Base-by-base conservation (phyloP, 2,888 invertebrate genomes). In the Isoperla grammatica region DNA sequence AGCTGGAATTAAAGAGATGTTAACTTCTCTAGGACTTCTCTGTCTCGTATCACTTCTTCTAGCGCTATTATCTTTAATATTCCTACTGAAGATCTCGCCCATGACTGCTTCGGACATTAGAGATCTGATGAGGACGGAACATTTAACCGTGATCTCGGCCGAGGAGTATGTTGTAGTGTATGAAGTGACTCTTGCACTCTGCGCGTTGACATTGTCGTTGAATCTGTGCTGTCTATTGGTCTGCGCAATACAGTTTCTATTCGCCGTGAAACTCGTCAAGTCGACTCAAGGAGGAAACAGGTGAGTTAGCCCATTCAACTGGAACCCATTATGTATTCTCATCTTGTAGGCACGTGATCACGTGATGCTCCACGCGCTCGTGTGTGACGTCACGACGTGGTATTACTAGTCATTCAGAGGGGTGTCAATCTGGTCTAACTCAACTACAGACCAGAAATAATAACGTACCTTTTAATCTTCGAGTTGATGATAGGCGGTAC, bases 181-280 rank as follows among this genome's bases (percentile, higher is more conserved):
- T 74, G 94, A 95, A 80, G 94, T 94, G 71, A 93, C 93, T 55
- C 80, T 94, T 72, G 93, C 93, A 29, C 79, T 95, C 71, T 90
- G 92, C 73, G 91, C 93, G 61, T 81, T 95, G 71, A 92, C 94
- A 64, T 79, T 95, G 56, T 90, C 91, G 29, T 77, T 95, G 67
- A 90, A 95, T 77, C 81, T 95, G 64, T 93, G 92, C 79, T 95
- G 95, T 74, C 81, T 95, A 63, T 83, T 95, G 68, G 92, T 95
- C 70, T 95, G 95, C 81, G 89, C 93, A 69, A 90, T 94, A 72
- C 95, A 95, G 80, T 94, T 93, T 78, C 83, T 94, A 72, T 94
- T 95, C 74, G 91, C 94, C 50, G 90, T 95, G 67, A 94, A 94
- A 78, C 81, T 95, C 74, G 87, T 92, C 71, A 88, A 91, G 72